Base-by-base conservation (phyloP, 2,888 invertebrate species). In the Timema cristinae region DNA sequence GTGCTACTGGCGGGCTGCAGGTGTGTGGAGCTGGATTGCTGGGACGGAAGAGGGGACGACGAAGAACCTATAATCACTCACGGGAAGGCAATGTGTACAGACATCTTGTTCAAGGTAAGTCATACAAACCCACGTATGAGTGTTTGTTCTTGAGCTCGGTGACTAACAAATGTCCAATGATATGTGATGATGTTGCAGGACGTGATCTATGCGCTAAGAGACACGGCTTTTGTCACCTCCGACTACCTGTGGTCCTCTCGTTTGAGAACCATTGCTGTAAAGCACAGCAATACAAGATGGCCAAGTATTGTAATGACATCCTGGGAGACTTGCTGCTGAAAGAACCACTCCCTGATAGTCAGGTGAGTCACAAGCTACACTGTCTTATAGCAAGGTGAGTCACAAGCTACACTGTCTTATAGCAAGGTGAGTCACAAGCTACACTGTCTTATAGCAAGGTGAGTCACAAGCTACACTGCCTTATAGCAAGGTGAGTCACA, bases 71-170 rank as follows among this genome's bases (percentile, higher is more conserved):
- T 99, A 79, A 98, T 99, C 77, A 99, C 99, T 52, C 99, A 99
- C 84, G 99, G 99, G 66, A 98, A 98, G 86, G 99, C 99, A 7
- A 99, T 99, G 97, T 99, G 99, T 81, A 98, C 98, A 5, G 98
- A 99, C 84, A 98, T 99, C 79, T 85, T 97, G 47, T 99, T 98
- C 84, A 98, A 94, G 83, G 94, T 87, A 79, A 32, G 32, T 32
- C 32, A 32, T 32, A 32, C 32, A 32, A 32, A 32, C 32, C 32
- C 32, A 32, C 32, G 48, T 13, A 67, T 6, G 16, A n/a, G 11
- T 56, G 11, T n/a, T 8, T 67, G n/a, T 50, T 50, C 10, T 16
- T 1, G 8, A 69, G 49, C 15, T 15, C 13, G 5, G 11, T 7
- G 67, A 68, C 13, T 32, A 11, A 6, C 8, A 48, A 49, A 16